Conservation (phyloP, 2,113 vertebrate species). For the Aleadryas rufinucha region DNA sequence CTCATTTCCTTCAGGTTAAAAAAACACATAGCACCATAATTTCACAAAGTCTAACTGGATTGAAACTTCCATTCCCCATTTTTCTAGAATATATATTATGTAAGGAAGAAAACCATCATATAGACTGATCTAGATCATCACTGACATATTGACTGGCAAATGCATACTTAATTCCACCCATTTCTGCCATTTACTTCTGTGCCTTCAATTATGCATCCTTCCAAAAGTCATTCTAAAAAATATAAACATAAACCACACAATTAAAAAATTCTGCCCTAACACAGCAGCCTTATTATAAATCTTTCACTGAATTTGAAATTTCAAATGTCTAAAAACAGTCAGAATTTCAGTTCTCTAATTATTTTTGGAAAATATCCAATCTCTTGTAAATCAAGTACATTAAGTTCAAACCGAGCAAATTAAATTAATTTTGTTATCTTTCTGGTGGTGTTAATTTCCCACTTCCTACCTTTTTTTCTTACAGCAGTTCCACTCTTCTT, state of each 20-base stretch:
- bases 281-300: background rate
- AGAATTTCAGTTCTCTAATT: background rate
- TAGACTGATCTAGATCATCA: too few relatives aligned
- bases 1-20: background rate
- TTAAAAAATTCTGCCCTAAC: background rate
- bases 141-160: background rate
- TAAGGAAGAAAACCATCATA: background rate
- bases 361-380: background rate
- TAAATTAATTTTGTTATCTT: background rate
- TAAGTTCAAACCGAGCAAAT: background rate
- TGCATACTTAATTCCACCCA: background rate
- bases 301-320: background rate
- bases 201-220: background rate
- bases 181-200: background rate
- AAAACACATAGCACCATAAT: background rate
- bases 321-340: background rate
- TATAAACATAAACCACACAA: background rate
- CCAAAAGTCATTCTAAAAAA: background rate
- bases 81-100: background rate
- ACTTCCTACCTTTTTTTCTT: background rate
- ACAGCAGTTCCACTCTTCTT: background rate
- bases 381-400: background rate
- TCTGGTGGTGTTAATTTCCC: background rate
- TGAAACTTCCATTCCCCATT: background rate
- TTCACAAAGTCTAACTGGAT: background rate